Evolutionary conservation across 1,140 invertebrate species (phyloP), one percentile per base, ranked within the genome.

Genomic region (Uloborus diversus): DNA sequence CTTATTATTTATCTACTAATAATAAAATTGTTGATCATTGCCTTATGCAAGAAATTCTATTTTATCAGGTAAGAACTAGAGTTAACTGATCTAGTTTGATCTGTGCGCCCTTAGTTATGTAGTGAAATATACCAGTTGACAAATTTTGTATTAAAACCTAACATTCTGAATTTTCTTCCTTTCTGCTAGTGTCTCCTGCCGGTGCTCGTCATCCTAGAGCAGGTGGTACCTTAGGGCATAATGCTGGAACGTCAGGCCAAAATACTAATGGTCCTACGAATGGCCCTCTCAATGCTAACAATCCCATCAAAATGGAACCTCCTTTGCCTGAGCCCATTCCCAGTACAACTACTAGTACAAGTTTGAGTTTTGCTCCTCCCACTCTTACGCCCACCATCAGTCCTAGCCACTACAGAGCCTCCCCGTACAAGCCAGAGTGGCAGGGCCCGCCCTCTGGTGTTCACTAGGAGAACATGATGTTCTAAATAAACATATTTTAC

Each of bases 361-460:
- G 62, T 78, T 33, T 78, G 20, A 78, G 59, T 57, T 78, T 78
- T 57, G 62, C 73, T 13, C 73, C 76, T 32, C 56, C 76, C 32
- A 79, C 65, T 33, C 23, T 79, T 9, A 79, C 65, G 35, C 76
- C 76, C 14, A 64, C 73, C 23, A 78, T 78, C 13, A 79, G 76
- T 30, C 65, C 76, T 23, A 79, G 66, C 37, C 76, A 79, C 51
- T 79, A 62, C 51, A 61, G 65, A 79, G 35, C 53, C 27, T 62
- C 66, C 23, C 76, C 76, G 27, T 79, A 79, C 30, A 79, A 79
- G 30, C 51, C 65, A 47, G 76, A 79, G 9, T 79, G 76, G 76
- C 76, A 69, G 51, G 51, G 20, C 27, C 76, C 65, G 51, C 56
- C 65, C 33, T 69, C 76, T 49, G 76, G 76, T 33, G 76, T 79